phyloP scores from a whole-genome alignment of 37 sponge, comb jelly and placozoan genomes.

The Haliclona indistincta region DNA sequence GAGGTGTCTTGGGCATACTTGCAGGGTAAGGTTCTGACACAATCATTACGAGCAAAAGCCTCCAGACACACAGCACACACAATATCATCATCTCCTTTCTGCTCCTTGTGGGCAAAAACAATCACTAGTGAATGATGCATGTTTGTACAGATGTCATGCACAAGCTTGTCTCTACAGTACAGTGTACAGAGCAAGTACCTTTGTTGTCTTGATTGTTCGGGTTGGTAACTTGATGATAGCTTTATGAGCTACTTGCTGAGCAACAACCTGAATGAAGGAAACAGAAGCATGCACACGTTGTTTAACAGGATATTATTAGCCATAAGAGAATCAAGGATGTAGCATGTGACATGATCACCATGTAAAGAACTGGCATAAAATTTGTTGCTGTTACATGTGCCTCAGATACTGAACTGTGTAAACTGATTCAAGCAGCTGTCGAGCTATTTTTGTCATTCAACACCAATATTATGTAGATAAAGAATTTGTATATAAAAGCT shows the following conservation, averaged over 20 bases:
- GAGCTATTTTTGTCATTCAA: too few relatives aligned
- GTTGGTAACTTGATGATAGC: constrained; percentile 15
- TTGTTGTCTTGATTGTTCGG: constrained; percentile 43
- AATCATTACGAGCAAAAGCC: constrained; percentile 58
- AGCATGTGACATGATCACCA: too few relatives aligned
- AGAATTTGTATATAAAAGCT: too few relatives aligned
- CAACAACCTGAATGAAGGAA: background rate
- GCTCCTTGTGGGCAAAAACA: background rate
- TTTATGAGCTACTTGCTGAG: background rate
- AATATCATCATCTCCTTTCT: constrained; percentile 66
- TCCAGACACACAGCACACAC: constrained; percentile 94
- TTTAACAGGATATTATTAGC: too few relatives aligned
- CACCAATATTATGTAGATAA: too few relatives aligned
- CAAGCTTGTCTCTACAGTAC: background rate
- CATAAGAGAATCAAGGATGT: too few relatives aligned
- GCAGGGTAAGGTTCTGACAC: constrained; percentile 83
- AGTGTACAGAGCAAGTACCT: background rate
- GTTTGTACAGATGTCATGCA: background rate
- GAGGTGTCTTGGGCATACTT: constrained; percentile 25
- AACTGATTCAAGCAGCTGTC: too few relatives aligned
- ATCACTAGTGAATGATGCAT: background rate
- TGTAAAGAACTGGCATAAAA: too few relatives aligned
- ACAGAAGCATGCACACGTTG: background rate
- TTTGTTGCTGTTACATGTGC: too few relatives aligned
- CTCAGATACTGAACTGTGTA: too few relatives aligned